Conservation (phyloP, 1,140 invertebrate genomes). For the Cotesia typhae region DNA sequence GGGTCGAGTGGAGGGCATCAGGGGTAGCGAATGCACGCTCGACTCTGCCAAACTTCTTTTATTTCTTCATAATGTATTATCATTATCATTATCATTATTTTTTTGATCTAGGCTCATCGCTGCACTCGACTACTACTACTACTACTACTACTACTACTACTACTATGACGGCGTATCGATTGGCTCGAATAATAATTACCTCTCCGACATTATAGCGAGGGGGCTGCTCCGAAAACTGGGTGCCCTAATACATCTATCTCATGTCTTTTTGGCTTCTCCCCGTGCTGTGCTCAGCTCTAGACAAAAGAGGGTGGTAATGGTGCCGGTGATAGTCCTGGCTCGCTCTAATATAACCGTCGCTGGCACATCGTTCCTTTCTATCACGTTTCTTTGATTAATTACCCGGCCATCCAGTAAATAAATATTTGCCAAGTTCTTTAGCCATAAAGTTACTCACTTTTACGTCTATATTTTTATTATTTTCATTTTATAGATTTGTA, state of each 20-base stretch:
- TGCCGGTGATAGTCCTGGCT: constrained; percentile 15
- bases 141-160: constrained; percentile 11
- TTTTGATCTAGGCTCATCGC: constrained; percentile 25
- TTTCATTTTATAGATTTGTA: constrained; percentile 9
- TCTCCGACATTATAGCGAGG: constrained; percentile 40
- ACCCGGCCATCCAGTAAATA: constrained; percentile 36
- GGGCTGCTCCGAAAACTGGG: constrained; percentile 14
- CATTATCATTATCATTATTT: constrained; percentile 14
- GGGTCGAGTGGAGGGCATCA: constrained; percentile 13
- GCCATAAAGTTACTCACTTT: constrained; percentile 5
- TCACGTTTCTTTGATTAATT: constrained; percentile 42
- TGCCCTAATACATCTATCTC: constrained; percentile 17
- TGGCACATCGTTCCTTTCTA: constrained; percentile 24
- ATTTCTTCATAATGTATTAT: constrained; percentile 13
- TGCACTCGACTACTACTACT: background rate
- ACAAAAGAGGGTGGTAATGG: constrained; percentile 31
- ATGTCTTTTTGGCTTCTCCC: constrained; percentile 12
- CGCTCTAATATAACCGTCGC: constrained; percentile 1
- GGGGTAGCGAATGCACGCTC: constrained; percentile 5
- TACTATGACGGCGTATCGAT: constrained; percentile 37
- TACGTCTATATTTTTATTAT: too few species aligned
- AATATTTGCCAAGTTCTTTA: constrained; percentile 37
- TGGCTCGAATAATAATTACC: constrained; percentile 47
- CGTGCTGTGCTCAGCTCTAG: constrained; percentile 15
- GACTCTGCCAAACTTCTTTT: constrained; percentile 30